These are phyloP conservation scores for Bathynomus jamesi DNA, from an alignment of 1,140 invertebrate genomes.

Conservation along the genomic window DNA sequence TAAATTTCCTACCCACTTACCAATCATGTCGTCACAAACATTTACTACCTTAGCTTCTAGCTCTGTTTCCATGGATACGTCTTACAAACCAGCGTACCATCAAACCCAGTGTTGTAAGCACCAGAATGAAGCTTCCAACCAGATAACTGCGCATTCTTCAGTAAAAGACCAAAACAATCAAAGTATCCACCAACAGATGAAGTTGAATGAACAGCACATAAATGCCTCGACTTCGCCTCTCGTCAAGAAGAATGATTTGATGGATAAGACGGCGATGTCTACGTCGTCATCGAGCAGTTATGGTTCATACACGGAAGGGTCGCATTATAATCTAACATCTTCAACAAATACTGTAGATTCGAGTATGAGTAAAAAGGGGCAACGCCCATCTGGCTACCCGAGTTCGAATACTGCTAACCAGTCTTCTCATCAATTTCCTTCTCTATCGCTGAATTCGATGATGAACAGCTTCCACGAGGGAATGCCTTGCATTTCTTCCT, in stretches of 20 bases:
- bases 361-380: neutral
- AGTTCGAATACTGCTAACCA: neutral
- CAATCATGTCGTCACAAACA: no score
- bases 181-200: neutral
- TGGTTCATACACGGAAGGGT: neutral
- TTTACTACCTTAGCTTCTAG: neutral
- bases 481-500: neutral
- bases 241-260: neutral
- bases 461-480: neutral
- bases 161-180: neutral
- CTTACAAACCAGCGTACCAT: neutral
- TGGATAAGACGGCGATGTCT: neutral
- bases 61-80: no score
- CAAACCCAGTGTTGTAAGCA: neutral
- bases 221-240: neutral
- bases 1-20: no score
- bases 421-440: neutral
- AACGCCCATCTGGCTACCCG: neutral
- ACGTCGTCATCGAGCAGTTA: neutral
- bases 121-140: neutral
- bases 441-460: neutral
- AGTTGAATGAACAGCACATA: neutral
- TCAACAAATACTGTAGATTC: neutral
- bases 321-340: neutral
- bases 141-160: neutral